Evolutionary conservation across 2,888 invertebrate genomes (phyloP), one percentile per base, ranked within the genome.

Genomic region (Heliothis peltigera): DNA sequence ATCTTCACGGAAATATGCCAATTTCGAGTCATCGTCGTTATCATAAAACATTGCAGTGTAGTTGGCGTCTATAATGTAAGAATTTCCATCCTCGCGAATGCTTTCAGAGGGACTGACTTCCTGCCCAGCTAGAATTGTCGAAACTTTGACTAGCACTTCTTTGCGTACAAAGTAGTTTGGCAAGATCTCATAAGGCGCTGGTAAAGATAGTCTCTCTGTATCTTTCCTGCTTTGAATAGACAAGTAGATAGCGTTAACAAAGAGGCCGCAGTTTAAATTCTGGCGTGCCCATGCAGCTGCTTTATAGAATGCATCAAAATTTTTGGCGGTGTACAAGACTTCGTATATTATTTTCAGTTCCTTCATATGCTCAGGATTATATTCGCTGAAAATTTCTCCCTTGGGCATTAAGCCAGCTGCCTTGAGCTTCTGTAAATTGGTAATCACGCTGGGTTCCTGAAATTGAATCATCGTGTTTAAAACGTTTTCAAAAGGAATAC

Each of bases 1-100:
- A 83, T 97, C 97, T 88, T 97, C 97, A n/a, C 96, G 96, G 88
- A 97, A 97, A 87, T 97, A 97, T 48, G 96, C 95, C 60, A 97
- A 79, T 79, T 95, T 95, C 66, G 95, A 94, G 73, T 97, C 96
- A n/a, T 93, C 88, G 70, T 90, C 86, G 46, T 92, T 90, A 43
- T 92, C 89, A 56, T 86, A 87, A 67, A 92, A 91, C 64, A 92
- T 85, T 17, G 84, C 77, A 53, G 95, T 94, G 57, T 95, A 95
- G 78, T 94, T 92, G 28, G 91, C 88, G 64, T 91, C 89, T 32
- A 95, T 74, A 51, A 88, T 84, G 61, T 92, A 95, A 5, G 89
- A 75, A 69, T 92, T 93, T 12, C 92, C 95, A 80, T 92, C 92
- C 57, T 89, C 86, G 7, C 86, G 86, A 32, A 93, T 77, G 60